A percentile compares a stretch with the other conserved stretches of the same genome.
Conservation (phyloP, 2,888 invertebrate species). For the Trileptium ribeirensis region DNA sequence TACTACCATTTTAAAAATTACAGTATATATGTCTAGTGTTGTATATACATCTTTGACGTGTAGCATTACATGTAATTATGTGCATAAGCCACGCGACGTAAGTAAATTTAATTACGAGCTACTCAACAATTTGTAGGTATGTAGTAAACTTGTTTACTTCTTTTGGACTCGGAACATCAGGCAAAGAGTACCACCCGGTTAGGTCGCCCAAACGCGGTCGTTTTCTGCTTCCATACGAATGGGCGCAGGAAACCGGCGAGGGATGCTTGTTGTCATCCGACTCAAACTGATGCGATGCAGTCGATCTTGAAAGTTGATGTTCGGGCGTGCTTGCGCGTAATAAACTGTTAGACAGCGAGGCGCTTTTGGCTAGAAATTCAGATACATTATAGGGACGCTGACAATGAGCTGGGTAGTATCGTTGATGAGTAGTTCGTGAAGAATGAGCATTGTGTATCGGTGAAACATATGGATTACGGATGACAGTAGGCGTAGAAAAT, state of each 20-base stretch:
- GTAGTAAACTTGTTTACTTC: too few species aligned
- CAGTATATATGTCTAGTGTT: too few species aligned
- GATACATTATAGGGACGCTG: neutral
- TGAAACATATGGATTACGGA: too few species aligned
- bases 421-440: too few species aligned
- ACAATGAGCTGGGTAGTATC: neutral
- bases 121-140: too few species aligned
- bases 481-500: too few species aligned
- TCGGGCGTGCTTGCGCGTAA: neutral
- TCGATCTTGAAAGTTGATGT: neutral
- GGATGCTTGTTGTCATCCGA: neutral
- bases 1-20: too few species aligned
- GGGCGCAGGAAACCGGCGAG: neutral
- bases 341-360: neutral
- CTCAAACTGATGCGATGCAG: neutral
- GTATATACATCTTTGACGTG: too few species aligned
- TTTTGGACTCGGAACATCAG: neutral
- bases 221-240: neutral
- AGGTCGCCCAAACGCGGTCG: neutral
- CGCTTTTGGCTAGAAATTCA: neutral
- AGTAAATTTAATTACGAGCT: too few species aligned
- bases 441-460: too few species aligned
- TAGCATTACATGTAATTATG: too few species aligned
- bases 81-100: too few species aligned
- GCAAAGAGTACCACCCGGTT: neutral